Evolutionary conservation across 35 echinoderm and acorn worm species (phyloP).

Genomic region (Stichopus chloronotus): DNA sequence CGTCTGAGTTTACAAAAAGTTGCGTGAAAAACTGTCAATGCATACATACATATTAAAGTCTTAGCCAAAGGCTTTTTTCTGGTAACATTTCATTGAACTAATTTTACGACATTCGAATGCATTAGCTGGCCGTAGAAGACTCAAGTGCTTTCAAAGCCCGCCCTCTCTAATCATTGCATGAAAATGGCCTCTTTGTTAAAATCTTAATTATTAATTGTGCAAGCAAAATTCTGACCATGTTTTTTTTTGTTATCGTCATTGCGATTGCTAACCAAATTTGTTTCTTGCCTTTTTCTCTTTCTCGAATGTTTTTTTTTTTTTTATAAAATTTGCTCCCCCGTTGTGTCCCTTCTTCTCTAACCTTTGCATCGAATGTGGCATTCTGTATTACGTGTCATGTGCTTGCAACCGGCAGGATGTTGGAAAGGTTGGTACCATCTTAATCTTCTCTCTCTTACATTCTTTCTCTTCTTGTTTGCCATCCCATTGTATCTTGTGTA

Average conservation of each 20-base stretch:
- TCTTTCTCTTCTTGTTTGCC: too few species aligned
- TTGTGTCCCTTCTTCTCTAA: conserved; percentile 6
- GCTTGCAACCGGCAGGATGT: neutral
- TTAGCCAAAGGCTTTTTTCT: too few species aligned
- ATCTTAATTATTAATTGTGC: neutral
- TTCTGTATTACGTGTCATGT: neutral
- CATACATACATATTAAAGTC: too few species aligned
- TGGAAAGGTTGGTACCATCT: neutral
- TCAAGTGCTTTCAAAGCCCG: neutral
- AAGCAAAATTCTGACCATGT: neutral
- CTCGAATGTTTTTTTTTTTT: neutral
- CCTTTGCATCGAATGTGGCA: conserved; percentile 13
- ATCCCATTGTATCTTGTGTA: too few species aligned
- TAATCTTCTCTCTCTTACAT: neutral
- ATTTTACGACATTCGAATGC: too few species aligned
- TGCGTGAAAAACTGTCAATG: too few species aligned
- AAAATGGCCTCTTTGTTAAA: neutral
- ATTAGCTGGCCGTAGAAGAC: too few species aligned
- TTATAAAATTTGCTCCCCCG: neutral
- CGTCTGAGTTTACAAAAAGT: too few species aligned
- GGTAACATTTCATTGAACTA: too few species aligned
- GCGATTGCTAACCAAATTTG: neutral
- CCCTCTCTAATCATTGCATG: neutral
- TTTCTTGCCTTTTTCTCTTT: neutral
- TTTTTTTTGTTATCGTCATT: neutral